Evolutionary conservation across 2,888 invertebrate genomes (phyloP), one percentile per base, ranked within the genome.

Genomic region (Neoscelio sp.): DNA sequence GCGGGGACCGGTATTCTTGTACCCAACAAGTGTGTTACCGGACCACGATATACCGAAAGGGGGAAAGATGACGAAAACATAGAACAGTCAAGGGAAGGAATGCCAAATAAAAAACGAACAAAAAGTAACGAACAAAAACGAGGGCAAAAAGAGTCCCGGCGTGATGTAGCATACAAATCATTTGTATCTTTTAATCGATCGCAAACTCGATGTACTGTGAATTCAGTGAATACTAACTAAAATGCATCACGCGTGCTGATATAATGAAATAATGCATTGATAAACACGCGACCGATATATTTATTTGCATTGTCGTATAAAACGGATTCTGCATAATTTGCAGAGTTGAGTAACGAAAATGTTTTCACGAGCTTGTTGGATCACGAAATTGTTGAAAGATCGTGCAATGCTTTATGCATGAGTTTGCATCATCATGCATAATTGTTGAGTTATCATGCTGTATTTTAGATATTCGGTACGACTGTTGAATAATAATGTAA

Each of bases 131-230:
- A 20, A 54, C 4, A 50, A 42, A 40, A 42, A 62, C 30, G 35
- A 10, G 2, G 30, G 18, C 7, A 48, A 46, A 52, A 56, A 52
- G 56, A 17, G 40, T 42, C 1, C 7, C 50, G 10, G 50, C 40
- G 67, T 67, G 67, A 73, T 40, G 67, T 62, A 46, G 64, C 54
- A 64, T 64, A 78, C 78, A 73, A 78, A 78, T 78, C 67, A 78
- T 73, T 78, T 68, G 56, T 73, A 78, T 78, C 73, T 78, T 78
- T 73, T 73, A 73, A 78, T 78, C 78, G 65, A 78, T 78, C 73
- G 73, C 52, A 23, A 52, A 54, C 65, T 78, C 65, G 65, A 65
- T 70, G 35, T 42, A 46, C 54, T 35, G 52, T 44, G 44, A 23
- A 40, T 50, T 56, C 58, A 44, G 44, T 40, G 56, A 52, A 42